Conservation (phyloP, 2,797 vertebrate genomes). For the Florisuga fusca region DNA sequence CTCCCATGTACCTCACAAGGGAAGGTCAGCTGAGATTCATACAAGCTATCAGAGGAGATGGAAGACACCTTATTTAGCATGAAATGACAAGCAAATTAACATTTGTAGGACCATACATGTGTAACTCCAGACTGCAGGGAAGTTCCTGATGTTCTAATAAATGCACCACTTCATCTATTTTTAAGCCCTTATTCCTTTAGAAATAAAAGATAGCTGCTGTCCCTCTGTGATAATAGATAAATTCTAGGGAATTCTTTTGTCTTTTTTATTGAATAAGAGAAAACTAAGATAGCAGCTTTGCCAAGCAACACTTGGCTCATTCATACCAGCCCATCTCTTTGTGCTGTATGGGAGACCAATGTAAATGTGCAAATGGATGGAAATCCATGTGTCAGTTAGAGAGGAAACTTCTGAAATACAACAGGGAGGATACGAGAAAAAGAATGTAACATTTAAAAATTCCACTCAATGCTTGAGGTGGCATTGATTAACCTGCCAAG, state of each 20-base stretch:
- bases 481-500: slow-evolving; percentile 19
- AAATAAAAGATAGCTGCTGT: neutral
- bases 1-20: neutral
- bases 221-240: neutral
- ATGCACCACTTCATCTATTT: neutral
- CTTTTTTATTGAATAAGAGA: neutral
- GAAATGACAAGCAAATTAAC: neutral
- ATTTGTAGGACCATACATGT: neutral
- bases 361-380: neutral
- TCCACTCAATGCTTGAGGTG: neutral
- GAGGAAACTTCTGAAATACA: neutral
- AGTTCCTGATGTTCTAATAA: neutral
- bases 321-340: neutral
- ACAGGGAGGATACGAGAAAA: slow-evolving; percentile 7
- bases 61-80: neutral
- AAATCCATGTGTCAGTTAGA: neutral
- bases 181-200: neutral
- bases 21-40: neutral
- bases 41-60: neutral
- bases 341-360: neutral
- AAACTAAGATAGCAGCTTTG: neutral
- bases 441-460: slow-evolving; percentile 5
- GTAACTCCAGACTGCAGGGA: neutral
- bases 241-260: neutral
- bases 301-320: neutral